Base-by-base conservation (phyloP, 1,140 invertebrate species). In the Apis dorsata region DNA sequence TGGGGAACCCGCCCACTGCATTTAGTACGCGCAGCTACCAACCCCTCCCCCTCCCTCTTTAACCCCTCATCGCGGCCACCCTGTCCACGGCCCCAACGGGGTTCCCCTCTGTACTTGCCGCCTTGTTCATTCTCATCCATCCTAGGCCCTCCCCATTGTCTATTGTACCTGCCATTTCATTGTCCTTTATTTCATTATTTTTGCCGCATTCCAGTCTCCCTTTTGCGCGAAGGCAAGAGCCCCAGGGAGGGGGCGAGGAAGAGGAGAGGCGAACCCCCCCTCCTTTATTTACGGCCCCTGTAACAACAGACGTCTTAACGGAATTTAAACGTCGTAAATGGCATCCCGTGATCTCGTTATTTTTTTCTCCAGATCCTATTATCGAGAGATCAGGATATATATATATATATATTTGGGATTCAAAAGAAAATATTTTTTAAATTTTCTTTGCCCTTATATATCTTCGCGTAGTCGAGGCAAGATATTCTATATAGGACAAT, bases 261-360 rank as follows among this genome's bases (percentile, higher is more conserved):
- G 68, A 83, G 65, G 77, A 83, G 73, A 68, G 85, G 77, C 84
- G 88, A 89, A 81, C 68, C 81, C 69, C 69, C 71, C 79, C 73
- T n/a, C 88, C 91, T 93, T 92, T 93, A 92, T 93, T 92, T 93
- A 91, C 85, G 44, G 82, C 69, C 34, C 78, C 81, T 86, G 86
- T 89, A 92, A 93, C 93, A 92, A 93, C 91, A 92, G 90, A 79
- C 88, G 90, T 93, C 92, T 93, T 93, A 93, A 92, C 89, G 85
- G 90, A 93, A 93, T 94, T 88, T 91, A 93, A 94, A 93, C 90
- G 89, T 92, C 90, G 90, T 90, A 92, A 93, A 93, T 91, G 90
- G 85, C 71, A 83, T 51, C 15, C 83, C 71, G 81, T 86, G 89
- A 92, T 91, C 86, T 87, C 85, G 90, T 93, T 91, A 90, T 88